Conservation (phyloP, 2,797 vertebrate genomes). For the Clangula hyemalis region DNA sequence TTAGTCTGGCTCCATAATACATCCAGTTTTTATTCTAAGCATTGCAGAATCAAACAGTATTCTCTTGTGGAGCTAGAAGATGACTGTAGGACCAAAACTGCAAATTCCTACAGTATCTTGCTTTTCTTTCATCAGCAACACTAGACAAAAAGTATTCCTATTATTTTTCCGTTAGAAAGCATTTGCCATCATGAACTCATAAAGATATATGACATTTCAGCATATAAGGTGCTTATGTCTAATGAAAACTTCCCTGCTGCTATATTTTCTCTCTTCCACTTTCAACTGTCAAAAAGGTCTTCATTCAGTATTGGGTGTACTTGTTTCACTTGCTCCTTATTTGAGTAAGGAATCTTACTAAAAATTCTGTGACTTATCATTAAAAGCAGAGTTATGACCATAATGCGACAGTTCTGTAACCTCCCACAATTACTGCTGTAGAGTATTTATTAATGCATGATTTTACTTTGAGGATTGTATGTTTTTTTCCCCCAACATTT, state of each 20-base stretch:
- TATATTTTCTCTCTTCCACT: not conserved
- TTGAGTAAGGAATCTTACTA: not conserved
- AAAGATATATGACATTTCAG: not conserved
- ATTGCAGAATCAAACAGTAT: not conserved
- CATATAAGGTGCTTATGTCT: not conserved
- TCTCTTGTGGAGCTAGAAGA: not conserved
- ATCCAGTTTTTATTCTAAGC: not conserved
- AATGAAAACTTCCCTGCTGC: not conserved
- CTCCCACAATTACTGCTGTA: not conserved
- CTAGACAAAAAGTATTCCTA: not conserved
- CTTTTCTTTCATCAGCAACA: not conserved
- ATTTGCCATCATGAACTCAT: not conserved
- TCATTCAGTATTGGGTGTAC: not conserved
- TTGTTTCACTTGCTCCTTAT: not conserved
- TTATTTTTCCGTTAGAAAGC: not conserved
- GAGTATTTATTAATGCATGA: rapidly evolving
- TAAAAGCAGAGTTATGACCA: not conserved
- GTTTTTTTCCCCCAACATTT: not conserved
- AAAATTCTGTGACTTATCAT: not conserved
- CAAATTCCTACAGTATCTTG: not conserved
- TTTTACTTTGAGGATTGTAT: not conserved
- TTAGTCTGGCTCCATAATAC: not conserved
- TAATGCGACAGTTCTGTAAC: not conserved
- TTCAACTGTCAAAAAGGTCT: not conserved
- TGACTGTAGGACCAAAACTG: rapidly evolving